Evolutionary conservation across 2,797 vertebrate species (phyloP), one percentile per base, ranked within the genome.

Genomic region (Melanotaenia parkinsoni): DNA sequence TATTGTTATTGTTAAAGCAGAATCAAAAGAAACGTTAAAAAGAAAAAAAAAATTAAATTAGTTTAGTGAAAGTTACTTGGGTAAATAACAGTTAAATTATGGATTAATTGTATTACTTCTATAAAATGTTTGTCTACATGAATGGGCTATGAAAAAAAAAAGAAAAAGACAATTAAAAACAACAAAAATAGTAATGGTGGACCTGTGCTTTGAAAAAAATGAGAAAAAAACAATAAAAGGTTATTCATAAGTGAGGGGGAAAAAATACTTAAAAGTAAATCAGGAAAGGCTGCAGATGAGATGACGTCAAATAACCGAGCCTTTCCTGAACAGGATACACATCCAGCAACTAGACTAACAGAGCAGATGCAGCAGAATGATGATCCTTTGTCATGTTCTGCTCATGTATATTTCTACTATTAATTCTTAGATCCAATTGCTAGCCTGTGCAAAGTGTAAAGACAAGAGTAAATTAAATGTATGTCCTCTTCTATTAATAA

Each of bases 271-370:
- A 51, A 20, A 67, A 37, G 30, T 8, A 33, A 22, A 30, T 22
- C 10, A 64, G 14, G 16, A 14, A 28, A 65, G 47, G 28, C 58
- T 72, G 16, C 2, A 72, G n/a, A 60, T 56, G 61, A 68, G 57
- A 45, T 75, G 22, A 33, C 37, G 68, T 24, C 5, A 61, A 56
- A 73, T 56, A 59, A 72, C 59, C 53, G 70, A 77, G 76, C 85
- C 84, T 67, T 63, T 0, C 50, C 38, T 65, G 59, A 30, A 51
- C 58, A 69, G 70, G 0, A 24, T 26, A 14, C 33, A 59, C 56
- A 57, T 68, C 56, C 30, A 26, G 28, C 5, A 57, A 32, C 16
- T 16, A 16, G 28, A 30, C 26, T 50, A n/a, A 58, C 20, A 18
- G 22, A 38, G 43, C n/a, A 45, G 38, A 58, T 58, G 10, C n/a